Evolutionary conservation across 2,113 vertebrate genomes (phyloP), one percentile per base, ranked within the genome.

Genomic region (Origma solitaria): DNA sequence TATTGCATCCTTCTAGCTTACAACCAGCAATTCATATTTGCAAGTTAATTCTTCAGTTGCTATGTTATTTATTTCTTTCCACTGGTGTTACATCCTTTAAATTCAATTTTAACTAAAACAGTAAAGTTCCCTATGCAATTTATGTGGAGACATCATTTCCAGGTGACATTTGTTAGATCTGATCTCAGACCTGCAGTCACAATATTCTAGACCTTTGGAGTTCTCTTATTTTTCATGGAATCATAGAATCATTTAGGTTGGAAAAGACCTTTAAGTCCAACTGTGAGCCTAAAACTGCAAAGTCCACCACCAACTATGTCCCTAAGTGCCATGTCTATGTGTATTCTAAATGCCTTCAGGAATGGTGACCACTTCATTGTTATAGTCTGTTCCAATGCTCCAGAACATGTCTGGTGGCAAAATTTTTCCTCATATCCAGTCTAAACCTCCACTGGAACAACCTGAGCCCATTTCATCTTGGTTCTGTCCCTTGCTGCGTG

Each of bases 251-350:
- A 7, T 28, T 49, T 35, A 47, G 4, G 14, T 42, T 37, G 16
- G 37, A 66, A 82, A 54, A 61, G 31, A 33, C 12, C 5, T 18
- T 61, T 38, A 71, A 6, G 4, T 72, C 20, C 35, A 56, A 24
- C 21, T 2, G 0, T 14, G 3, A 53, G 65, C 7, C 3, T 27
- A 60, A 15, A 20, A 58, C 44, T 33, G 13, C 4, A 2, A 57
- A 53, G 22, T 51, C 47, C 15, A 22, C 7, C 27, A n/a, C 8
- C 27, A 61, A 28, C 6, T 21, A 35, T 1, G 2, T 35, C 18
- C 8, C 4, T 33, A 33, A 56, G 3, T 4, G 3, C 8, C 18
- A 33, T 0, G 0, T 40, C 37, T 40, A 18, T 25, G 31, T 0
- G 0, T n/a, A 10, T 56, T 60, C 44, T n/a, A n/a, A 77, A 38